Evolutionary conservation across 2,113 vertebrate species (phyloP).

Genomic region (Haplochromis burtoni): DNA sequence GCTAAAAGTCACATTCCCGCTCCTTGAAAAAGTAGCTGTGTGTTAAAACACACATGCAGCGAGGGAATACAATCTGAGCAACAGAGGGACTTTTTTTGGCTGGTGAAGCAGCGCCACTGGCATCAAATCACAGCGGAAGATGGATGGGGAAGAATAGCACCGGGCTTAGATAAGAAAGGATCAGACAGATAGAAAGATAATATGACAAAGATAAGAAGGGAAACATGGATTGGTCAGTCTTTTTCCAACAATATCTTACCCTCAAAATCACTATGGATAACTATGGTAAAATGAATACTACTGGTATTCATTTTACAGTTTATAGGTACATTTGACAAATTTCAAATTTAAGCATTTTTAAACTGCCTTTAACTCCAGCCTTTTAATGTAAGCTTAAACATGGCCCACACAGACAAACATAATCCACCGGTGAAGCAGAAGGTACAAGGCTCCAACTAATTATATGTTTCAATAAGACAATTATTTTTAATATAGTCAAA

Average conservation of each 20-base stretch:
- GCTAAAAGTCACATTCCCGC: slow-evolving; percentile 39
- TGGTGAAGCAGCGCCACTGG: neutral
- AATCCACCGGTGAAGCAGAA: neutral
- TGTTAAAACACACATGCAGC: neutral
- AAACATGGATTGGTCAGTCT: neutral
- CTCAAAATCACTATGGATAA: neutral
- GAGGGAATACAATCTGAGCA: neutral
- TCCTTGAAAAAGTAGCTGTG: neutral
- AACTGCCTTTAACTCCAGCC: neutral
- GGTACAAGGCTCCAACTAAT: neutral
- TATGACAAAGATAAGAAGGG: neutral
- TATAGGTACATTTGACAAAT: neutral
- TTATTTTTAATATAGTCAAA: neutral
- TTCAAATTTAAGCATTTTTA: neutral
- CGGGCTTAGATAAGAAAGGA: neutral
- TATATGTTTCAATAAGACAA: neutral
- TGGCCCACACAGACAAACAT: neutral
- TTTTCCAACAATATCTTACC: neutral
- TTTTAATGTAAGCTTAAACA: neutral
- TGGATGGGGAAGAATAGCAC: neutral
- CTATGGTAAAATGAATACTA: neutral
- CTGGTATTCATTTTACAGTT: neutral
- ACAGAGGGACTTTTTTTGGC: neutral
- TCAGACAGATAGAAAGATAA: neutral
- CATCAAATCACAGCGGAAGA: slow-evolving; percentile 18